Evolutionary conservation across 92 coral and sea anemone genomes (phyloP).

Genomic region (Paragorgia papillata): DNA sequence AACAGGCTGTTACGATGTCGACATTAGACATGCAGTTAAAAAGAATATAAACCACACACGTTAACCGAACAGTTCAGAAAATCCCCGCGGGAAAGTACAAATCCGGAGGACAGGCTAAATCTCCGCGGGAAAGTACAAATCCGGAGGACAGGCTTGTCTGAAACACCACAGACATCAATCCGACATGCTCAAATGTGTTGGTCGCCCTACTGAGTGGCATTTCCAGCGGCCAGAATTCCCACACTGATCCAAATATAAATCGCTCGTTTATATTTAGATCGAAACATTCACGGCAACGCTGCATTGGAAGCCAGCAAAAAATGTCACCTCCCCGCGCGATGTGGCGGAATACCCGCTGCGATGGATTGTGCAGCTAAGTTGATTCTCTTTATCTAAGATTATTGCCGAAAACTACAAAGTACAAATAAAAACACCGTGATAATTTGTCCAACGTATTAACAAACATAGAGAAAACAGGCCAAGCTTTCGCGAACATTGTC

Average conservation of each 20-base stretch:
- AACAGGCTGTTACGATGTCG: no score
- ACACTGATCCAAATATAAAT: neutral
- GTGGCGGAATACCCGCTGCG: neutral
- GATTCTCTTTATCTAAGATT: slow-evolving; percentile 15
- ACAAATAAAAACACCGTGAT: neutral
- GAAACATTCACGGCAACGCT: neutral
- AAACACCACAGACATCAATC: no score
- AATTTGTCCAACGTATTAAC: slow-evolving; percentile 13
- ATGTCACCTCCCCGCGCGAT: slow-evolving; percentile 15
- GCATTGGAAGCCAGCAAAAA: neutral
- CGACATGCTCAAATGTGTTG: no score
- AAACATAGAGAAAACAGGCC: no score
- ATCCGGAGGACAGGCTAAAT: no score
- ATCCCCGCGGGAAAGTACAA: neutral
- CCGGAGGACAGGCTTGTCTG: no score
- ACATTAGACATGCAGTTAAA: no score
- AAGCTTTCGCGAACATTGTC: no score
- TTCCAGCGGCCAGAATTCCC: no score
- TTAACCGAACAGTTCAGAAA: neutral
- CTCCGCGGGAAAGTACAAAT: no score
- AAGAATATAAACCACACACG: neutral
- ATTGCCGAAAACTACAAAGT: slow-evolving; percentile 16
- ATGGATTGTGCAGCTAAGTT: slow-evolving; percentile 14
- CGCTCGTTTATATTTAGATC: neutral
- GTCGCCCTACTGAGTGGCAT: no score